Percentiles rank a stretch among this genome's conserved stretches.
These are phyloP conservation scores for Microdon myrmicae DNA, from an alignment of 2,888 invertebrate species.

Conservation along the genomic window DNA sequence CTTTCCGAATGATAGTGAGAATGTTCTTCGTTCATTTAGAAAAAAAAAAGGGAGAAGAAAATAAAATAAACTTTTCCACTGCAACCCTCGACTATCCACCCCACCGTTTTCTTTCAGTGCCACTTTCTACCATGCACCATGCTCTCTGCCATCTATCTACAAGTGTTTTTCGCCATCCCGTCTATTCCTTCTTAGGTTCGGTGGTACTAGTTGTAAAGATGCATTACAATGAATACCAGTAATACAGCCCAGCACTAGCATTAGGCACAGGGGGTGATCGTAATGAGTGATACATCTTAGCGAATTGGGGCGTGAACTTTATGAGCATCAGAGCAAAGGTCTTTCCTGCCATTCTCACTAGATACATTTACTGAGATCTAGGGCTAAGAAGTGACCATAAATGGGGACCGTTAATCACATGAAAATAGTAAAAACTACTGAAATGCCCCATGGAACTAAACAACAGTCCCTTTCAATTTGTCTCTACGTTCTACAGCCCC, in stretches of 20 bases:
- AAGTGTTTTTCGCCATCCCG: no score
- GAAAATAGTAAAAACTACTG: conserved; percentile 22
- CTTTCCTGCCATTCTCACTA: conserved; percentile 18
- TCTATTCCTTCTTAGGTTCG: no score
- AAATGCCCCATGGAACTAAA: no score
- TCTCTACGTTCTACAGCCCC: no score
- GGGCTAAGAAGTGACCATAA: conserved; percentile 44
- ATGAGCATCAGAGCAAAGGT: conserved; percentile 22
- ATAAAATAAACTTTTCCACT: conserved; percentile 39
- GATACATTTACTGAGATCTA: conserved; percentile 17
- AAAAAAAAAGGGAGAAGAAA: no score
- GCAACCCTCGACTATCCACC: no score
- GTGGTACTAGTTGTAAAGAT: no score
- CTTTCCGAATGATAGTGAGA: conserved; percentile 47
- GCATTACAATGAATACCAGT: no score
- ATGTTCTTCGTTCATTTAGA: conserved; percentile 14
- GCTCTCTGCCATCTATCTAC: no score
- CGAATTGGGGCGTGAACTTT: conserved; percentile 48
- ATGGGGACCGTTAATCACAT: conserved; percentile 16
- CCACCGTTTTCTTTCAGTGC: no score
- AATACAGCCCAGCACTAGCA: conserved; percentile 11
- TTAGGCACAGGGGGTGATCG: conserved; percentile 27
- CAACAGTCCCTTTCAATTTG: conserved; percentile 21
- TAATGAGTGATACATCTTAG: conserved; percentile 48
- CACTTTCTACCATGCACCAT: no score